These are phyloP conservation scores for Petaurus breviceps DNA, from an alignment of 2,113 vertebrate species.

Conservation along the genomic window DNA sequence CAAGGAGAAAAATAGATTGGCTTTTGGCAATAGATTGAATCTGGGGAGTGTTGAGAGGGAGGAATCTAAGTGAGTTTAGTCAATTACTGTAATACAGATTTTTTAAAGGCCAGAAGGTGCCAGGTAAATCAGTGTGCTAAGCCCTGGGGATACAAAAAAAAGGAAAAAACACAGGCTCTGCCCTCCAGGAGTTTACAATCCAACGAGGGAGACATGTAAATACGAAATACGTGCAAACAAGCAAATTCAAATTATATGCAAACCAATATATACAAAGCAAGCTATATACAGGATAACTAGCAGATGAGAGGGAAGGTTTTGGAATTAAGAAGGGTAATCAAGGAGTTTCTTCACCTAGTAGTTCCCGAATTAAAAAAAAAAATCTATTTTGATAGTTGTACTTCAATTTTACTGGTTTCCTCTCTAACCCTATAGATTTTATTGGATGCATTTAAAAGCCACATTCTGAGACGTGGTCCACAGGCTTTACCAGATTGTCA, in stretches of 20 bases:
- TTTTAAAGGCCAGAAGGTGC: background rate
- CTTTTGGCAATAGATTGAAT: background rate
- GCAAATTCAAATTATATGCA: too few species aligned
- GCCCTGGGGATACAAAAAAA: background rate
- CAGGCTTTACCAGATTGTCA: too few species aligned
- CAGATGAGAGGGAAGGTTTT: background rate
- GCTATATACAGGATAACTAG: background rate
- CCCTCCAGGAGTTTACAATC: background rate
- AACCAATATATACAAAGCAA: background rate
- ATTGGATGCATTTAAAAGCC: background rate
- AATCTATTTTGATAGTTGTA: background rate
- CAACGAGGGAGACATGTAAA: background rate
- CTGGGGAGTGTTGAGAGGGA: background rate
- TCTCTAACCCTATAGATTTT: background rate
- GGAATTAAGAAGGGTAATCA: background rate
- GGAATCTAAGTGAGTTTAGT: background rate
- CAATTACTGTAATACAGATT: background rate
- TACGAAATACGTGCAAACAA: background rate
- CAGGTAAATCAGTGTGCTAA: background rate
- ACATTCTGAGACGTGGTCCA: background rate
- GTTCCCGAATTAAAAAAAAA: background rate
- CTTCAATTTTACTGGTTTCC: background rate
- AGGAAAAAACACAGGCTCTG: background rate
- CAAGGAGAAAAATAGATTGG: background rate
- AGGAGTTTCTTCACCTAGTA: background rate